Base-by-base conservation (phyloP, 2,888 invertebrate species). In the Netelia virgata region DNA sequence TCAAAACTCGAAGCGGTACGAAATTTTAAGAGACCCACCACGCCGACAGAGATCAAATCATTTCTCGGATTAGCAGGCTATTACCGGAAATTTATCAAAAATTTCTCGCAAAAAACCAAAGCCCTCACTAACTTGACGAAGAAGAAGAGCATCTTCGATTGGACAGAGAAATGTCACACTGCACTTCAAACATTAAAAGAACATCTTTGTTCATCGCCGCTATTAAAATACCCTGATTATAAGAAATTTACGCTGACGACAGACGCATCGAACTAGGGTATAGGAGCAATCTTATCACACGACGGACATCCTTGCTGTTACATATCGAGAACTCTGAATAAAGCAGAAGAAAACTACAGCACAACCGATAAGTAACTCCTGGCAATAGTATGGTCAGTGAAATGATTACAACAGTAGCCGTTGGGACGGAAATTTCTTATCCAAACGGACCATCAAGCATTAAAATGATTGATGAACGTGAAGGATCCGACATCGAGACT, bases 271-370 rank as follows among this genome's bases (percentile, higher is more conserved):
- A 89, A 88, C 61, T 87, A 82, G 72, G 91, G 88, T 8, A 87
- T 90, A 59, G 91, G 89, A 18, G 87, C 89, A 23, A 88, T 92
- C 16, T 76, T 92, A 1, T 88, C 91, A 1, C 92, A 93, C 83
- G 87, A 86, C 0, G 92, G 93, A 64, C 79, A 88, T 14, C 91
- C 92, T 6, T 87, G 92, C 16, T 90, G 91, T 14, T 92, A 89
- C 76, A 89, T 90, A 2, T 89, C 88, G n/a, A 66, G 91, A 41
- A 89, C 89, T 77, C 64, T 86, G 83, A 76, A 80, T 23, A 69
- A 69, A 28, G 66, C 83, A 3, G 80, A 83, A 43, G 5, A 36
- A 16, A 70, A 75, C n/a, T 83, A 89, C 43, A 72, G 76, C 11
- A 87, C 88, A 8, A 87, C 78, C 10, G 86, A 89, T 69, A 82